A percentile compares a stretch with the other conserved stretches of the same genome.
Conservation (phyloP, 2,888 invertebrate species). For the Trachelus tabidus region DNA sequence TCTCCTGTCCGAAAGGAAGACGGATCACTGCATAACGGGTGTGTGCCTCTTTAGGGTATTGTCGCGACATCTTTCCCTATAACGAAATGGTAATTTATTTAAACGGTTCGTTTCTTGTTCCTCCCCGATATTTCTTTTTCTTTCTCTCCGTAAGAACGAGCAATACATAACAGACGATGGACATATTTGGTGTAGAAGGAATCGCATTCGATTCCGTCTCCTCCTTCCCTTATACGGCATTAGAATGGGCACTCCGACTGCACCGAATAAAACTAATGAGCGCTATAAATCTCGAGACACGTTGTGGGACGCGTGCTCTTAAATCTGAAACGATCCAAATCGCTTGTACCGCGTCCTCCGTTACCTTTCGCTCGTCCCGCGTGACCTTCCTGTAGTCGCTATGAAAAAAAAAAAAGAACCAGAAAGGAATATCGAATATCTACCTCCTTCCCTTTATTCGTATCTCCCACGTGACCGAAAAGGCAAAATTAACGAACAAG, state of each 20-base stretch:
- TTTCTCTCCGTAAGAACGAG: neutral
- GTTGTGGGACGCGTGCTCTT: neutral
- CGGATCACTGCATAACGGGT: neutral
- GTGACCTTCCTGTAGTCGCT: neutral
- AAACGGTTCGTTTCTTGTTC: slow-evolving; percentile 4
- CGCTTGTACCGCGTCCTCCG: neutral
- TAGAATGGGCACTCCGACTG: slow-evolving; percentile 24
- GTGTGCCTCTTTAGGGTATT: neutral
- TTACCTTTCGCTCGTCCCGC: neutral
- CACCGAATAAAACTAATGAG: slow-evolving; percentile 34
- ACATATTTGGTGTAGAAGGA: slow-evolving; percentile 14
- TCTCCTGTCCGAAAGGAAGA: neutral
- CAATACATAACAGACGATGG: neutral
- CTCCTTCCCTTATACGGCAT: slow-evolving; percentile 29
- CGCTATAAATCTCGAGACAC: slow-evolving; percentile 28
- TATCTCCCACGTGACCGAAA: neutral
- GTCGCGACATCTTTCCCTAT: neutral
- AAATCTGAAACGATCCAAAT: neutral
- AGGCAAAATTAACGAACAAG: neutral
- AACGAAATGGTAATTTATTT: slow-evolving; percentile 17
- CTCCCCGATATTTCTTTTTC: neutral
- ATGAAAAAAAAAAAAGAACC: neutral
- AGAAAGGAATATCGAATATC: neutral
- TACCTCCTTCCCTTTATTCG: neutral
- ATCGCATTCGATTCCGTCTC: slow-evolving; percentile 9